A percentile compares a stretch with the other conserved stretches of the same genome.
These are phyloP conservation scores for Liparis tanakae DNA, from an alignment of 2,797 vertebrate genomes.

Conservation along the genomic window DNA sequence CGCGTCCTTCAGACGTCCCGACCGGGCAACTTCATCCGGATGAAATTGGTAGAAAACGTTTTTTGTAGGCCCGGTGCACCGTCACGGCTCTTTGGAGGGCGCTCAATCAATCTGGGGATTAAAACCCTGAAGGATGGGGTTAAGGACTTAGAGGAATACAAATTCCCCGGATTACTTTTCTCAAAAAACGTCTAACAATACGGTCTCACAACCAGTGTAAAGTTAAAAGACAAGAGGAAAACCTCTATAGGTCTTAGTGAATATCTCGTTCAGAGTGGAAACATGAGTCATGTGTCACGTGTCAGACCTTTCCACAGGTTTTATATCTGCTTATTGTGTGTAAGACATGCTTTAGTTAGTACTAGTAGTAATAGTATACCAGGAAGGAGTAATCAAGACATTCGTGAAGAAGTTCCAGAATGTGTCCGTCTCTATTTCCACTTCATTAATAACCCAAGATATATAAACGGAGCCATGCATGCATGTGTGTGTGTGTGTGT, in stretches of 20 bases:
- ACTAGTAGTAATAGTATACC: neutral
- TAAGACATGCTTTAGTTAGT: neutral
- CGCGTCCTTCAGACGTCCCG: constrained; percentile 51
- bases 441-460: constrained; percentile 11
- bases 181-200: constrained; percentile 1
- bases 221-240: neutral
- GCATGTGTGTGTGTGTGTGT: constrained; percentile 2
- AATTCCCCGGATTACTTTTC: constrained; percentile 7
- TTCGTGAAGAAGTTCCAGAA: neutral
- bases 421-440: neutral
- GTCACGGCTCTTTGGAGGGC: constrained; percentile 42
- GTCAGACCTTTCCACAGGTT: neutral
- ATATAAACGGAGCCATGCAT: neutral
- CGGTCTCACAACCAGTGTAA: neutral
- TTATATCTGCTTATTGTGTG: neutral
- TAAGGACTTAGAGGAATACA: constrained; percentile 35
- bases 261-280: neutral
- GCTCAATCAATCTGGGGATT: constrained; percentile 52
- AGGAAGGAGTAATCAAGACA: neutral
- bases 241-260: neutral
- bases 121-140: constrained; percentile 35
- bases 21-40: constrained; percentile 54
- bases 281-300: neutral
- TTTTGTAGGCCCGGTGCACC: constrained; percentile 47
- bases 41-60: constrained; percentile 37